These are phyloP conservation scores for Phylloscopus trochiloides DNA, from an alignment of 2,113 vertebrate genomes.

Conservation along the genomic window DNA sequence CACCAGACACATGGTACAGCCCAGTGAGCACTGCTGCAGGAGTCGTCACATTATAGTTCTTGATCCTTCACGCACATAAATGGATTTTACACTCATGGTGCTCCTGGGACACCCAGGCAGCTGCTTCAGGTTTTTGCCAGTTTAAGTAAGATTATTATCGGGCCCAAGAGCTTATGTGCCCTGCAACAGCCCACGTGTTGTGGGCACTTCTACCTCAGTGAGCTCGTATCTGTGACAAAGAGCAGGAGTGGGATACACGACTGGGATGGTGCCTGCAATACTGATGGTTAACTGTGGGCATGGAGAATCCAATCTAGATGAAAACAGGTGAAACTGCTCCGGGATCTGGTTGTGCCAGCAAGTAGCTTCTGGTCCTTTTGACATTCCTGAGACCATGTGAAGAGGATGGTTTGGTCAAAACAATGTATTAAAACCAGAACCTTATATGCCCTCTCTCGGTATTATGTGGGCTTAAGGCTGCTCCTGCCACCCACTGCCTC, in stretches of 20 bases:
- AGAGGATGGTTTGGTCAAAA: not conserved
- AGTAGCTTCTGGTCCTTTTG: not conserved
- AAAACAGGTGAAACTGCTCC: not conserved
- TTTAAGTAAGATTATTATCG: not conserved
- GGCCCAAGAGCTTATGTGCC: not conserved
- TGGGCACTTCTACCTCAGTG: accelerated
- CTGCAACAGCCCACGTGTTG: not conserved
- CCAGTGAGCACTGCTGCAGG: constrained; percentile 1
- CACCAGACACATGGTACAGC: not conserved
- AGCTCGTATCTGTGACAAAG: not conserved
- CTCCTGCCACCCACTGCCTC: not conserved
- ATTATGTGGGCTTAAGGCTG: not conserved
- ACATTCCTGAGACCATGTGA: not conserved
- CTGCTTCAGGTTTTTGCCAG: not conserved
- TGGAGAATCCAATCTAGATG: not conserved
- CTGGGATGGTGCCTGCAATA: accelerated
- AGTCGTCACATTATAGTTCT: not conserved
- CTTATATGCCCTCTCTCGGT: not conserved
- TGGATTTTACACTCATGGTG: constrained; percentile 25
- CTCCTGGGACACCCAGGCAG: not conserved
- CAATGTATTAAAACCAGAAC: not conserved
- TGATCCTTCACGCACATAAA: not conserved
- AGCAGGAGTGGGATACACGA: not conserved
- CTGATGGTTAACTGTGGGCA: not conserved
- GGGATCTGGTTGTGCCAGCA: not conserved